Base-by-base conservation (phyloP, 2,113 vertebrate genomes). In the Cercocebus atys region DNA sequence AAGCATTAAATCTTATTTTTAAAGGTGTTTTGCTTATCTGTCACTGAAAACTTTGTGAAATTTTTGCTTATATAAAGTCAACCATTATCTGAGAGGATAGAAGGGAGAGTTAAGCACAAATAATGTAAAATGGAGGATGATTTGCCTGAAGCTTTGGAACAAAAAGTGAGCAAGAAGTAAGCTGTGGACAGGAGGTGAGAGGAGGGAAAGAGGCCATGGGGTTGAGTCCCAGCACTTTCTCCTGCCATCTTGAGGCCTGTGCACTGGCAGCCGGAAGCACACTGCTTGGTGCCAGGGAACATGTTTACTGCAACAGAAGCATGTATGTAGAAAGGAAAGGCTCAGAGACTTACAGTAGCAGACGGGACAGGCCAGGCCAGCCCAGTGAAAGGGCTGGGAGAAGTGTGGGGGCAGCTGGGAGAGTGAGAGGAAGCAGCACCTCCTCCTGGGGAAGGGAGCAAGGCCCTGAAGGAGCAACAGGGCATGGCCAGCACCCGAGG, bases 1-100 rank as follows among this genome's bases (percentile, higher is more conserved):
- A 98, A 98, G 98, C 98, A 98, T 98, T 98, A 97, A 98, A 98
- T 78, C 94, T 50, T 97, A 97, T 97, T 98, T 97, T 95, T 76
- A 97, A 98, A 96, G 59, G 93, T 97, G 97, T 92, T 96, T 89
- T 96, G 97, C 93, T 97, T 96, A 93, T 90, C n/a, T 97, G 72
- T 97, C 32, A 93, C 76, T 93, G 86, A 22, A 78, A 93, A 80
- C 61, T 50, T 32, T 35, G 52, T 91, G 68, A 94, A 52, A 81
- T 30, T 61, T 68, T 59, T 55, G 23, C 16, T 64, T 47, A 35
- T 40, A 45, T 47, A 47, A 84, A 91, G 38, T 88, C 73, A 70
- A 1, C 30, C 72, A 8, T 64, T 35, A 79, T 14, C 40, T 68
- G 22, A 38, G 32, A 52, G 23, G 80, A 25, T 3, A 23, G 70